Conservation (phyloP, 2,797 vertebrate species). For the Ciconia nigra region DNA sequence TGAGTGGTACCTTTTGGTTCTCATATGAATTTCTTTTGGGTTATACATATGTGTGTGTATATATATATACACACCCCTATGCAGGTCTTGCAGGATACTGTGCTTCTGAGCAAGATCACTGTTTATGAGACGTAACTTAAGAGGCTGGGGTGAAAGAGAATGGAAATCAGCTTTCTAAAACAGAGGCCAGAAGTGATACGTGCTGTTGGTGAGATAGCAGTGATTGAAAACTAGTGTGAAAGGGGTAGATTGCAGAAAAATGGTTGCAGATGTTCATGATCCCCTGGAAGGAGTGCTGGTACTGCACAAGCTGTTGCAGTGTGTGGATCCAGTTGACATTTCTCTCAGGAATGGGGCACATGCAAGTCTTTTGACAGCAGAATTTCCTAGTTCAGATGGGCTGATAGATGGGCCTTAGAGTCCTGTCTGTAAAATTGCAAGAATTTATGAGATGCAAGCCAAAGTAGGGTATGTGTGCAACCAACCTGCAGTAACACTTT, state of each 20-base stretch:
- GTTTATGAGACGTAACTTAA: background rate
- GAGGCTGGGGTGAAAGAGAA: background rate
- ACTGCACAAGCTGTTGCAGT: background rate
- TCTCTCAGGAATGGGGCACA: background rate
- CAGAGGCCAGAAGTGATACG: background rate
- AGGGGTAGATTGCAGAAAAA: background rate
- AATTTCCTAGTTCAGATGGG: background rate
- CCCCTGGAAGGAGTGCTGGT: background rate
- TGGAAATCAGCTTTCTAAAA: background rate
- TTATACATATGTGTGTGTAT: rapidly evolving
- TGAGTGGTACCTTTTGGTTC: background rate
- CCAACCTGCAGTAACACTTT: background rate
- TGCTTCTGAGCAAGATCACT: background rate
- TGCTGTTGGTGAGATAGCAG: background rate
- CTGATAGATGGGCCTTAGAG: background rate
- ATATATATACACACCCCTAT: rapidly evolving
- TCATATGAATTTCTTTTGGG: background rate
- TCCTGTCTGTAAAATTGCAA: background rate
- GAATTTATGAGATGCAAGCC: background rate
- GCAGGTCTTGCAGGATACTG: background rate
- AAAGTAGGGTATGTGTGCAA: background rate
- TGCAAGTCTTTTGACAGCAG: background rate
- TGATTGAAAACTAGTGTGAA: background rate
- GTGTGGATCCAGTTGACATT: background rate
- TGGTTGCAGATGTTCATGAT: background rate